Evolutionary conservation across 2,888 invertebrate species (phyloP).

Genomic region (Anticlea derivata): DNA sequence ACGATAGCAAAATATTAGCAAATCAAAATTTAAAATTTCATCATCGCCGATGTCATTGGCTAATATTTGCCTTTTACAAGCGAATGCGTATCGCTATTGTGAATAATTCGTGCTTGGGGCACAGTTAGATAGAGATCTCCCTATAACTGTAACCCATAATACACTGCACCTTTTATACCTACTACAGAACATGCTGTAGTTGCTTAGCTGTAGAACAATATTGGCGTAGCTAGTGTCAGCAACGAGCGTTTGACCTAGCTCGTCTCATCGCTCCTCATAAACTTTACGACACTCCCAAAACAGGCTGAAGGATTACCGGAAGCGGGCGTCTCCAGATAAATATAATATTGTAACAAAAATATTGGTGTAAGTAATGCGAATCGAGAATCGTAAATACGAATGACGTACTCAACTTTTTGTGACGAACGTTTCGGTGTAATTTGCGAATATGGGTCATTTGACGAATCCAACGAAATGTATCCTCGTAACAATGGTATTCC

Average conservation of each 20-base stretch:
- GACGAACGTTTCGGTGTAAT: constrained; percentile 36
- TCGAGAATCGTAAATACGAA: constrained; percentile 52
- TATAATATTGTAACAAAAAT: constrained; percentile 54
- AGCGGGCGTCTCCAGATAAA: constrained; percentile 43
- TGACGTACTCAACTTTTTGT: constrained; percentile 50
- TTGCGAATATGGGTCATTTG: constrained; percentile 31
- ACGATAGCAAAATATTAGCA: too few species aligned
- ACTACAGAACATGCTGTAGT: too few species aligned
- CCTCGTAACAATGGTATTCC: constrained; percentile 25
- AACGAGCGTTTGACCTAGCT: constrained; percentile 47
- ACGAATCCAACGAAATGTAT: constrained; percentile 31
- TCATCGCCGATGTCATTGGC: too few species aligned
- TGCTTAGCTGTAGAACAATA: not conserved
- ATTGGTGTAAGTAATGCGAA: constrained; percentile 49
- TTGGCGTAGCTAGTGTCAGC: constrained; percentile 13
- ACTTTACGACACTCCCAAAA: constrained; percentile 55
- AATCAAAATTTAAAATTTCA: too few species aligned
- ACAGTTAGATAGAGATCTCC: too few species aligned
- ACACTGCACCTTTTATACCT: too few species aligned
- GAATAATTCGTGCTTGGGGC: too few species aligned
- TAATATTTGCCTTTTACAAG: too few species aligned
- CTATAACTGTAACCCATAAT: too few species aligned
- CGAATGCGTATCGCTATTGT: too few species aligned
- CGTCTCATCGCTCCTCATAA: constrained; percentile 54
- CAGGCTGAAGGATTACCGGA: constrained; percentile 49